Conservation (phyloP, 2,888 invertebrate species). For the Sturmia bella region DNA sequence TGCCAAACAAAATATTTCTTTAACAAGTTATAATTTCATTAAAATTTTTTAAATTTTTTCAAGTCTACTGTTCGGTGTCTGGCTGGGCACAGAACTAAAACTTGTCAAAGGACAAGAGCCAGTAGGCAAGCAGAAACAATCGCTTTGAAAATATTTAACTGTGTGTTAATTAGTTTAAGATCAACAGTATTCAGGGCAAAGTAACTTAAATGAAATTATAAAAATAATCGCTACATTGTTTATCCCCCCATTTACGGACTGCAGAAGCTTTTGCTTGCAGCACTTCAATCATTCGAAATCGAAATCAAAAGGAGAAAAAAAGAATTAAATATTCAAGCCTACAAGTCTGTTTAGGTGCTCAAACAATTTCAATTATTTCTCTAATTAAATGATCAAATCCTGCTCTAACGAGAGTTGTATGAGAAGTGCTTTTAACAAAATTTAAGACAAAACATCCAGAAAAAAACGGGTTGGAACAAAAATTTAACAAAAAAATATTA, state of each 20-base stretch:
- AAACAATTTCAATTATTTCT: conserved; percentile 80
- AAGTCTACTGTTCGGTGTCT: conserved; percentile 27
- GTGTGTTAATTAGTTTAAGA: conserved; percentile 72
- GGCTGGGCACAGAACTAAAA: conserved; percentile 12
- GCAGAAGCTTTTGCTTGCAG: not conserved
- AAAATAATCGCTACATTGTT: conserved; percentile 36
- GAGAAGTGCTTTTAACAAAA: conserved; percentile 1
- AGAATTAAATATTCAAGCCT: conserved; percentile 56
- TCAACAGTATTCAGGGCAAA: conserved; percentile 50
- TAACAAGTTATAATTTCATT: conserved; percentile 70
- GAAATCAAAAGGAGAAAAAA: not conserved
- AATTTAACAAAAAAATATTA: too few species aligned
- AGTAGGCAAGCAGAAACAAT: conserved; percentile 26
- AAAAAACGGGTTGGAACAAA: too few species aligned
- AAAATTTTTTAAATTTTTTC: conserved; percentile 66
- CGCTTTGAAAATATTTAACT: conserved; percentile 60
- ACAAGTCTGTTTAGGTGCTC: conserved; percentile 75
- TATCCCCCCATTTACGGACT: conserved; percentile 1
- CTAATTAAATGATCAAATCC: conserved; percentile 79
- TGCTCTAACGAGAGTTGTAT: conserved; percentile 12
- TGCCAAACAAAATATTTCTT: conserved; percentile 62
- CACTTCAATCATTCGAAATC: conserved; percentile 22
- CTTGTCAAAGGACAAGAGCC: conserved; percentile 1
- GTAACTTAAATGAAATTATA: conserved; percentile 42
- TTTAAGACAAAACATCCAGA: too few species aligned